Evolutionary conservation across 1,140 invertebrate genomes (phyloP).

Genomic region (Dreissena polymorpha): DNA sequence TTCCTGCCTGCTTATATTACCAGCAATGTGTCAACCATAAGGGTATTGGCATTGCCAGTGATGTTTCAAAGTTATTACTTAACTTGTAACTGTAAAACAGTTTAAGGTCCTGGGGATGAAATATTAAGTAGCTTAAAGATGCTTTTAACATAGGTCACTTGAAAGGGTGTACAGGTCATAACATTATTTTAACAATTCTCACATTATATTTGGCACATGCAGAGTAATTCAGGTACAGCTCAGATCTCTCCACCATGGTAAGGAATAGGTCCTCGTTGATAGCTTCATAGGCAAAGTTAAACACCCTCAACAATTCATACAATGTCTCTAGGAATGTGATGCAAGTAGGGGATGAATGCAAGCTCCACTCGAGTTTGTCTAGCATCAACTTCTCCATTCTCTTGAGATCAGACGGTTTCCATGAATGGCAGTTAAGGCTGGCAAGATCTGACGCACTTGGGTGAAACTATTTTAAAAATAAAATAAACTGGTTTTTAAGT

Average conservation of each 20-base stretch:
- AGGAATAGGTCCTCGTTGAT: neutral
- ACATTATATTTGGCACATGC: conserved; percentile 42
- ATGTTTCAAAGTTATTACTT: no score
- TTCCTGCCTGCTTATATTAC: no score
- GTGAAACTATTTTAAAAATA: conserved; percentile 46
- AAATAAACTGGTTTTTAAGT: no score
- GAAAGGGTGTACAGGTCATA: no score
- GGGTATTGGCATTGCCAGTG: no score
- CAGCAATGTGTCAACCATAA: no score
- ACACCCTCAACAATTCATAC: conserved; percentile 26
- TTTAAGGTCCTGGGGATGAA: no score
- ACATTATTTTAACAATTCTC: conserved; percentile 4
- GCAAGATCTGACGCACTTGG: conserved; percentile 60
- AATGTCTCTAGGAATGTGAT: conserved; percentile 37
- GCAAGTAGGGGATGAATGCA: conserved; percentile 37
- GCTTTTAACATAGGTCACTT: no score
- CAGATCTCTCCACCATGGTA: conserved; percentile 29
- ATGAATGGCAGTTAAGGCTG: conserved; percentile 57
- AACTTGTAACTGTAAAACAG: no score
- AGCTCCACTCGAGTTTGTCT: conserved; percentile 61
- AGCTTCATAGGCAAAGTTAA: neutral
- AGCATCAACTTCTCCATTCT: conserved; percentile 65
- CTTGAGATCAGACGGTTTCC: conserved; percentile 65
- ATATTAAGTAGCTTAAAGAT: no score
- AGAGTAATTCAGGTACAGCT: conserved; percentile 40